phyloP scores from a whole-genome alignment of 2,888 invertebrate species.

The Altica lythri region DNA sequence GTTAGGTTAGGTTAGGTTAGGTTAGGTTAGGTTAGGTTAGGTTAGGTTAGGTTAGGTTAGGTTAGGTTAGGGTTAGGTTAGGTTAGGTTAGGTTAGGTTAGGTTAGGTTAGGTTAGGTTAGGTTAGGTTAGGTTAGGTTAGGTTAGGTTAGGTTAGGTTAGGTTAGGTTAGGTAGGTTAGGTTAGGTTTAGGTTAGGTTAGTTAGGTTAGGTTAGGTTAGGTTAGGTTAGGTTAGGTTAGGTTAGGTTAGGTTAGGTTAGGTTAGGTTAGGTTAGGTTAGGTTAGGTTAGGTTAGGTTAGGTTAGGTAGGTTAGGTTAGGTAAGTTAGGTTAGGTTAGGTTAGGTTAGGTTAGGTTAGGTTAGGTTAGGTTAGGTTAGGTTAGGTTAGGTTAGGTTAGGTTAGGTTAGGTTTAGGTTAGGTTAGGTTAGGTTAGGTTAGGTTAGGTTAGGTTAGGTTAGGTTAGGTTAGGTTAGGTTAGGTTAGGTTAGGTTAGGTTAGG shows the following conservation, averaged over 20 bases:
- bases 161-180: slow-evolving; percentile 12
- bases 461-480: slow-evolving; percentile 40
- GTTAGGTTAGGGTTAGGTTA: too few relatives aligned
- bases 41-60: too few relatives aligned
- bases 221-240: slow-evolving; percentile 29
- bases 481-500: slow-evolving; percentile 42
- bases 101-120: background rate
- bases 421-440: slow-evolving; percentile 30
- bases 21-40: slow-evolving; percentile 30
- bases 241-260: slow-evolving; percentile 30
- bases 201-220: slow-evolving; percentile 30
- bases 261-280: slow-evolving; percentile 29
- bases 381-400: slow-evolving; percentile 22
- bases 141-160: slow-evolving; percentile 17
- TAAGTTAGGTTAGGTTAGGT: slow-evolving; percentile 27
- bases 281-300: slow-evolving; percentile 31
- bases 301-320: slow-evolving; percentile 29
- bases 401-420: slow-evolving; percentile 30
- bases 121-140: slow-evolving; percentile 10
- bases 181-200: slow-evolving; percentile 18
- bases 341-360: slow-evolving; percentile 26
- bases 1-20: slow-evolving; percentile 26
- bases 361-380: slow-evolving; percentile 17
- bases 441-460: slow-evolving; percentile 34
- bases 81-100: background rate